Conservation (phyloP, 2,113 vertebrate genomes). For the Thryonomys swinderianus region DNA sequence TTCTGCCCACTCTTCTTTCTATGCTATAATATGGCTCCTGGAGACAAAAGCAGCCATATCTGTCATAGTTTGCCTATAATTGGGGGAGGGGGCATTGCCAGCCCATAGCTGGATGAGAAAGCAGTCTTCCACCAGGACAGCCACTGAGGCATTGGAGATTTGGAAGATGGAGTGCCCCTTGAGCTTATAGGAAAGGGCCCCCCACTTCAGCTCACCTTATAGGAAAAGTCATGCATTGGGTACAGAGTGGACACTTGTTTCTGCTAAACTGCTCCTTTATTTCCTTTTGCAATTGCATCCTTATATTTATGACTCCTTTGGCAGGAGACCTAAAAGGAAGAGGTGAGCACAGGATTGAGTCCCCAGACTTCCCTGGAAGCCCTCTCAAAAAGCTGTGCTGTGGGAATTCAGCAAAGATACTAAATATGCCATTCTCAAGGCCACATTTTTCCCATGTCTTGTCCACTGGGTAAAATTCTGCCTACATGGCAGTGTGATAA, state of each 20-base stretch:
- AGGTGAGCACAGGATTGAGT: neutral
- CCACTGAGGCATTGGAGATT: fast-evolving
- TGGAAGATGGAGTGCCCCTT: neutral
- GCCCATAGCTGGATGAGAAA: neutral
- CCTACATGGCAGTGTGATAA: neutral
- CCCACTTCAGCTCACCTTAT: neutral
- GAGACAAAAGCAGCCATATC: neutral
- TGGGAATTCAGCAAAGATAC: neutral
- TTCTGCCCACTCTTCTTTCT: neutral
- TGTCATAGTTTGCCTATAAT: neutral
- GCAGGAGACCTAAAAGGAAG: conserved; percentile 5
- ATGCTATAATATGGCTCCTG: neutral
- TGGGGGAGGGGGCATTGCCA: neutral
- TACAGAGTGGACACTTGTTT: neutral
- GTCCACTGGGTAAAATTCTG: neutral
- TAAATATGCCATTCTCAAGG: neutral
- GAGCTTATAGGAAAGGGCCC: neutral
- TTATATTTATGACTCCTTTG: neutral
- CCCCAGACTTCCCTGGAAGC: neutral
- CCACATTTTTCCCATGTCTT: neutral
- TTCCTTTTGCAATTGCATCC: conserved; percentile 44
- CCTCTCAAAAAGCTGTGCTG: neutral
- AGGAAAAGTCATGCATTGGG: neutral
- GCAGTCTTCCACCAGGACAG: neutral
- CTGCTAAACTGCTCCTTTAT: neutral